Evolutionary conservation across 1,140 invertebrate species (phyloP).

Genomic region (Drosophila lini): DNA sequence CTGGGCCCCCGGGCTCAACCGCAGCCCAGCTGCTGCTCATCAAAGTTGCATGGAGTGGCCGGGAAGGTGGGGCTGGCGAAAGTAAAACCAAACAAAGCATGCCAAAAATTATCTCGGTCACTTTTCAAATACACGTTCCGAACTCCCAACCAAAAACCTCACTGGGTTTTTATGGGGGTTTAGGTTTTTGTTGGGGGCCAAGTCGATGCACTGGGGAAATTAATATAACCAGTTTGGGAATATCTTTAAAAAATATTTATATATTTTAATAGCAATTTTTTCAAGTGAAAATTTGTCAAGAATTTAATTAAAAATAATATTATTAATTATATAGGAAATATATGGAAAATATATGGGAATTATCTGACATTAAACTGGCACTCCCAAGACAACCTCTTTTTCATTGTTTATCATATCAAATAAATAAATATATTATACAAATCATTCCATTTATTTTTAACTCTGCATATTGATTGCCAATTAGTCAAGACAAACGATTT

Average conservation of each 20-base stretch:
- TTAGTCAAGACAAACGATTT: constrained; percentile 2
- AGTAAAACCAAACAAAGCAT: constrained; percentile 78
- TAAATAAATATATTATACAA: background rate
- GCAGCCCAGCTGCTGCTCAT: constrained; percentile 71
- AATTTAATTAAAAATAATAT: background rate
- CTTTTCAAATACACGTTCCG: constrained; percentile 78
- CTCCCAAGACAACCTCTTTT: background rate
- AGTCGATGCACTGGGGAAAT: constrained; percentile 2
- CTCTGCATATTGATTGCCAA: constrained; percentile 1
- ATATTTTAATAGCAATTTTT: background rate
- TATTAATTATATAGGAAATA: background rate
- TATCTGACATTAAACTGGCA: background rate
- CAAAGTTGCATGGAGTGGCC: constrained; percentile 62
- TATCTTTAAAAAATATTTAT: no score
- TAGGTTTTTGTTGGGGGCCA: background rate
- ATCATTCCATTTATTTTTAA: background rate
- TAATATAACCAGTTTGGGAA: no score
- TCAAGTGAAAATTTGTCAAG: background rate
- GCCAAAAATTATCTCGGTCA: constrained; percentile 81
- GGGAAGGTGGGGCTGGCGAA: constrained; percentile 31
- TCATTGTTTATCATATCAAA: no score
- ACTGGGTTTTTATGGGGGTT: constrained; percentile 16
- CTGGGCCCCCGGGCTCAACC: constrained; percentile 50
- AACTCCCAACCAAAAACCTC: constrained; percentile 3
- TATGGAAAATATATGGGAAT: background rate